Evolutionary conservation across 1,140 invertebrate species (phyloP).

Genomic region (Nomia melanderi): DNA sequence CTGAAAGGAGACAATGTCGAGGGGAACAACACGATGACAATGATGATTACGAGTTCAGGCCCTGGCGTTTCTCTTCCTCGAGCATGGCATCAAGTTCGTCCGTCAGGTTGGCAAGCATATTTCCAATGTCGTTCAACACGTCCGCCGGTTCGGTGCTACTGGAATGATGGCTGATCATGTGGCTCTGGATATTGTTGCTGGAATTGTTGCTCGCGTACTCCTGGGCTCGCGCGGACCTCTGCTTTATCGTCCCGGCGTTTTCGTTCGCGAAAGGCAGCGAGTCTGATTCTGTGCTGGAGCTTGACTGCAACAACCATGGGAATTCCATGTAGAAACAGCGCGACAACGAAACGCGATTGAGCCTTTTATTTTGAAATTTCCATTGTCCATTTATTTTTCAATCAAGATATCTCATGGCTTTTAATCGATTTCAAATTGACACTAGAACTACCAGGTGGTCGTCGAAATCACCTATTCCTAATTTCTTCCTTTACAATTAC

Average conservation of each 20-base stretch:
- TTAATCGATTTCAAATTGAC: too few relatives aligned
- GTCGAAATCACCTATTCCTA: too few relatives aligned
- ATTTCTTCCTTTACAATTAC: too few relatives aligned
- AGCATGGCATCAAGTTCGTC: slow-evolving; percentile 97
- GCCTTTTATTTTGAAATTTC: too few relatives aligned
- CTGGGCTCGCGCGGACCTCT: slow-evolving; percentile 83
- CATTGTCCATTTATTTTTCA: too few relatives aligned
- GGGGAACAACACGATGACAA: slow-evolving; percentile 34
- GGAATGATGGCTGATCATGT: slow-evolving; percentile 62
- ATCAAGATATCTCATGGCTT: too few relatives aligned
- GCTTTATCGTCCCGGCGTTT: slow-evolving; percentile 98
- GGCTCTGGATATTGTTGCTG: slow-evolving; percentile 69
- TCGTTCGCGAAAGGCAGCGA: slow-evolving; percentile 99
- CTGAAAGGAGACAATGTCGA: slow-evolving; percentile 57
- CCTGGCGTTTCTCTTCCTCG: slow-evolving; percentile 93
- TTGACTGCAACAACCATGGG: slow-evolving; percentile 86
- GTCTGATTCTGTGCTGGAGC: slow-evolving; percentile 97
- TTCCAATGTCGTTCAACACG: slow-evolving; percentile 97
- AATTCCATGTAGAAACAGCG: too few relatives aligned
- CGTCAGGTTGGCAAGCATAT: slow-evolving; percentile 96
- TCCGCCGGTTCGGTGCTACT: slow-evolving; percentile 87
- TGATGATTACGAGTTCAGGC: slow-evolving; percentile 82
- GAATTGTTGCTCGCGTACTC: slow-evolving; percentile 80
- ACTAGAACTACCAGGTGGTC: too few relatives aligned
- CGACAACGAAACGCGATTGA: too few relatives aligned